Conservation (phyloP, 2,888 invertebrate genomes). For the Tipula lateralis region DNA sequence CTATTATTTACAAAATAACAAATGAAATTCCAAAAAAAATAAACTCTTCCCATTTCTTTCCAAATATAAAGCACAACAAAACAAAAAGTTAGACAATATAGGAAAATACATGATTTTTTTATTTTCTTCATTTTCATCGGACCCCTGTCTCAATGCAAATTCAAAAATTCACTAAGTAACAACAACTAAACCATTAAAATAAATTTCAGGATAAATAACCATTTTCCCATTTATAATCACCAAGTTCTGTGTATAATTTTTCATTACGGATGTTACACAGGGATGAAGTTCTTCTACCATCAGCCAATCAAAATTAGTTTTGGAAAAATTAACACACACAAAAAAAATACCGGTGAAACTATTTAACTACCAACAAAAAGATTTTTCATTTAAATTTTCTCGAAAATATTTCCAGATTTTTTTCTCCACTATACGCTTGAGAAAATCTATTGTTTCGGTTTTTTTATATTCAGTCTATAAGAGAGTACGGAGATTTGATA, state of each 20-base stretch:
- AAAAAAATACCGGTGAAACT: background rate
- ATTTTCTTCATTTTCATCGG: background rate
- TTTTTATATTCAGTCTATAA: background rate
- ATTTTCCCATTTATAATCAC: background rate
- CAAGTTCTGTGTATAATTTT: background rate
- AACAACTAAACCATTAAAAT: background rate
- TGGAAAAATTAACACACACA: background rate
- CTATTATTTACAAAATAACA: background rate
- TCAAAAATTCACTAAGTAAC: background rate
- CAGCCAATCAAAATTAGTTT: background rate
- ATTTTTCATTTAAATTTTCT: conserved; percentile 7
- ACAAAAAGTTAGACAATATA: background rate
- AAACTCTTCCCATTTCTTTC: background rate
- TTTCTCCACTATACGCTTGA: background rate
- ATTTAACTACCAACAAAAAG: background rate
- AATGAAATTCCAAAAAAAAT: background rate
- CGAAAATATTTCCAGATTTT: background rate
- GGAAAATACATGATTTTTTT: background rate
- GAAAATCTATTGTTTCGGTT: background rate
- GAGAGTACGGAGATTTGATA: background rate
- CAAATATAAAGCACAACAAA: background rate
- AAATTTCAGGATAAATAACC: background rate
- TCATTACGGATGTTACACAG: background rate
- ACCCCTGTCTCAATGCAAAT: background rate
- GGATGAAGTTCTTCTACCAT: background rate